Percentiles rank a stretch among this genome's conserved stretches.
These are phyloP conservation scores for Sinella curviseta DNA, from an alignment of 1,140 invertebrate species.

Conservation along the genomic window DNA sequence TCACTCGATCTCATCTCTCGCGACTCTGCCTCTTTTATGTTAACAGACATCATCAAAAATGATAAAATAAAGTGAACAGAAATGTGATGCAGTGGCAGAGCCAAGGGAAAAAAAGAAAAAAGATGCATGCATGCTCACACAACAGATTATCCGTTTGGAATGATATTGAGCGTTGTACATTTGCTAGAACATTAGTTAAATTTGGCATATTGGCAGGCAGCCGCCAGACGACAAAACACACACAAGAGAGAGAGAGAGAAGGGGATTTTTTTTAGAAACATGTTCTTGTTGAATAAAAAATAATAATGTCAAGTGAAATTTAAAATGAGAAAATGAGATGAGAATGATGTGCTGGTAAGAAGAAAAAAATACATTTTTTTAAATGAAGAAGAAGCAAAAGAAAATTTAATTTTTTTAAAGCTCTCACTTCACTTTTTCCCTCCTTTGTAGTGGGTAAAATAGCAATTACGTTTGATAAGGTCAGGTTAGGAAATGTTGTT, in stretches of 20 bases:
- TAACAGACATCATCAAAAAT: constrained; percentile 7
- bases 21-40: background rate
- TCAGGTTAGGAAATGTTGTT: background rate
- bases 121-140: constrained; percentile 22
- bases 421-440: background rate
- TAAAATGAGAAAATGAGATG: constrained; percentile 9
- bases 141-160: constrained; percentile 20
- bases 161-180: constrained; percentile 27
- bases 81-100: no score
- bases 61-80: background rate
- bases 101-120: background rate
- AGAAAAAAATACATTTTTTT: no score
- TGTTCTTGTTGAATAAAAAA: background rate
- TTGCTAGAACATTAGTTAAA: constrained; percentile 26
- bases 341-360: background rate
- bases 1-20: background rate
- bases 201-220: constrained; percentile 26
- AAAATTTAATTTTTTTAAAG: background rate
- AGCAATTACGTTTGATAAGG: constrained; percentile 7
- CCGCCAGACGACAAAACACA: background rate
- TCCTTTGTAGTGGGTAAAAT: background rate
- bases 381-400: no score
- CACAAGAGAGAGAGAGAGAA: background rate
- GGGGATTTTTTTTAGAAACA: background rate
- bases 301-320: background rate